Evolutionary conservation across 2,888 invertebrate genomes (phyloP), one percentile per base, ranked within the genome.

Genomic region (Pheosia gnoma): DNA sequence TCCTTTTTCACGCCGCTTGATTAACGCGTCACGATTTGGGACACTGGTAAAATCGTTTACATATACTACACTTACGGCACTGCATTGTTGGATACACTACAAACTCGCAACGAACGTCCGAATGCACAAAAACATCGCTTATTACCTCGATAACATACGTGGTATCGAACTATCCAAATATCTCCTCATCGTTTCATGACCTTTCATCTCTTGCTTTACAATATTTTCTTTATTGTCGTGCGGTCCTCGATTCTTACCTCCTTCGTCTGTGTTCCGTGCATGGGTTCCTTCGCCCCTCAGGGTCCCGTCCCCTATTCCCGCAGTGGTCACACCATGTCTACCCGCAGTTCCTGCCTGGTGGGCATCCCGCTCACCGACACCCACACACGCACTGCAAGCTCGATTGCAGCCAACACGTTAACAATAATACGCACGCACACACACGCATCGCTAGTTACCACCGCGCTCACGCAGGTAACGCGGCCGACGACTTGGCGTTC

Each of bases 251-350:
- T 65, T 59, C 62, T 59, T 38, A 6, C 57, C 58, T 58, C 61
- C 54, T 61, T 56, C 65, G 59, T 10, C 36, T 55, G 13, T 51
- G 56, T 55, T 51, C 57, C 54, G 58, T 54, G 55, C 39, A 25
- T 57, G 56, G 52, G 52, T 59, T 49, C 59, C 59, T 64, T 64
- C 59, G 56, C 41, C 47, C 5, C 45, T 59, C 74, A 82, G 93
- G 96, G 89, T 95, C 96, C 84, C 95, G 97, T 87, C 98, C 98
- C 82, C 95, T 98, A 89, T 98, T 98, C 94, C 98, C 98, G 79
- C 98, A 98, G 95, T 98, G 98, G 98, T 98, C 98, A 81, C 98
- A 98, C 94, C 98, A 98, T 94, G 97, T 98, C 86, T 97, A 98
- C 94, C 98, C 98, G 81, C 98, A 98, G 95, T 98, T 98, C 95